A percentile compares a stretch with the other conserved stretches of the same genome.
These are phyloP conservation scores for Xiphydria camelus DNA, from an alignment of 2,888 invertebrate species.

Conservation along the genomic window DNA sequence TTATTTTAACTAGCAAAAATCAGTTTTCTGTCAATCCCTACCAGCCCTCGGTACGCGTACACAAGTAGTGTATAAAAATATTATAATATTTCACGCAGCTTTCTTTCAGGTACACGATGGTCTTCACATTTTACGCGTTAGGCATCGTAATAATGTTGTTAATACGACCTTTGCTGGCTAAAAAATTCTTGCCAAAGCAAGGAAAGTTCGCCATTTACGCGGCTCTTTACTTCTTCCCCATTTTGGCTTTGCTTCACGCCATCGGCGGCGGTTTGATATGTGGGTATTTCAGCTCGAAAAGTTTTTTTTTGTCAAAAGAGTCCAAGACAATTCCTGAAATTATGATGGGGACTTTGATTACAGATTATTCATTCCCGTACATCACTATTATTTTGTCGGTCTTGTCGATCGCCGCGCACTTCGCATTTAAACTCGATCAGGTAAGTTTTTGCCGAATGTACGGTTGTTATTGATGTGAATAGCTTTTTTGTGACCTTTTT, in stretches of 20 bases:
- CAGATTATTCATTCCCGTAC: slow-evolving; percentile 95
- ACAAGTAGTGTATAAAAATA: no score
- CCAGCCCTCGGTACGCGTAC: no score
- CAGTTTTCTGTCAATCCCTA: no score
- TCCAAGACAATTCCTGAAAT: slow-evolving; percentile 4
- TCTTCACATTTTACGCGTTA: slow-evolving; percentile 86
- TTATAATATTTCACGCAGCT: slow-evolving; percentile 16
- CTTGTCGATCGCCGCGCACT: slow-evolving; percentile 90
- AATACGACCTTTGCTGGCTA: slow-evolving; percentile 75
- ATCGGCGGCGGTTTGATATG: slow-evolving; percentile 90
- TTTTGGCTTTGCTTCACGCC: slow-evolving; percentile 83
- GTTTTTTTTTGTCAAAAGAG: neutral
- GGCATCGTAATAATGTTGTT: slow-evolving; percentile 79
- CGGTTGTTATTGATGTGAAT: no score
- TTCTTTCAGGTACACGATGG: slow-evolving; percentile 82
- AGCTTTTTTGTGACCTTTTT: no score
- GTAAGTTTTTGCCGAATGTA: slow-evolving; percentile 53
- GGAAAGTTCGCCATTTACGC: slow-evolving; percentile 86
- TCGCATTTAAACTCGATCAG: slow-evolving; percentile 85
- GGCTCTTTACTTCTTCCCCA: slow-evolving; percentile 91
- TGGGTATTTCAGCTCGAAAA: no score
- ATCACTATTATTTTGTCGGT: slow-evolving; percentile 89
- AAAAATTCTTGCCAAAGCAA: slow-evolving; percentile 66
- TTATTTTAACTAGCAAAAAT: no score
- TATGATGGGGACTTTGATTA: slow-evolving; percentile 49